phyloP scores from a whole-genome alignment of 2,797 vertebrate genomes.

The Triplophysa bombifrons region DNA sequence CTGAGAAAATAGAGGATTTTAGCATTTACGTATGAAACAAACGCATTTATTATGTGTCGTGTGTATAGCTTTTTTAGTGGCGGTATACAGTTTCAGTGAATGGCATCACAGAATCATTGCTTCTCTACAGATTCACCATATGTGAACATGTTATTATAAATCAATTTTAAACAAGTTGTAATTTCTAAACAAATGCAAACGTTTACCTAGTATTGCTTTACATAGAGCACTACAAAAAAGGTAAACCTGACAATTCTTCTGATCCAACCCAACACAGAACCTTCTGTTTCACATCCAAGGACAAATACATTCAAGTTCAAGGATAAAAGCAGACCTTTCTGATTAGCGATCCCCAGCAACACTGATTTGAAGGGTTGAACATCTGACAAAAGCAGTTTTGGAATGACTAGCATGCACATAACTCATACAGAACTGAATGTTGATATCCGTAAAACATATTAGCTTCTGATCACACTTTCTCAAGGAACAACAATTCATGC shows the following conservation, averaged over 20 bases:
- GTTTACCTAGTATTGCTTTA: slow-evolving; percentile 40
- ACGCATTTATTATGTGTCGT: slow-evolving; percentile 7
- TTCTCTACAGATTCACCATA: not conserved
- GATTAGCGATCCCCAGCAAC: not conserved
- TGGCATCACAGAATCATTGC: slow-evolving; percentile 9
- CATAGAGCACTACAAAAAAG: slow-evolving; percentile 5
- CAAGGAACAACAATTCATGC: slow-evolving; percentile 20
- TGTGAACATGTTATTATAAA: not conserved
- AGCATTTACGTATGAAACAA: not conserved
- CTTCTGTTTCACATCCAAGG: not conserved
- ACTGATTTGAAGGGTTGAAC: not conserved
- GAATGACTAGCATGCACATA: slow-evolving; percentile 21
- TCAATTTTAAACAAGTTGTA: not conserved
- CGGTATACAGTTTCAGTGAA: not conserved
- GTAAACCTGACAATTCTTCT: not conserved
- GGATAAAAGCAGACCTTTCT: not conserved
- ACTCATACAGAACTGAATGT: not conserved
- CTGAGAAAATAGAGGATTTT: not conserved
- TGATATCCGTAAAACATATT: not conserved
- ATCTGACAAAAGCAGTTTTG: not conserved
- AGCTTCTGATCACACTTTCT: not conserved
- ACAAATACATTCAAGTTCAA: slow-evolving; percentile 14
- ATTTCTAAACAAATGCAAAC: not conserved
- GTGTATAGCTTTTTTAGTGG: not conserved
- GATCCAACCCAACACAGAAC: not conserved